Percentiles rank a stretch among this genome's conserved stretches.
Evolutionary conservation across 2,888 invertebrate species (phyloP).

Genomic region (Ctenicera cuprea): DNA sequence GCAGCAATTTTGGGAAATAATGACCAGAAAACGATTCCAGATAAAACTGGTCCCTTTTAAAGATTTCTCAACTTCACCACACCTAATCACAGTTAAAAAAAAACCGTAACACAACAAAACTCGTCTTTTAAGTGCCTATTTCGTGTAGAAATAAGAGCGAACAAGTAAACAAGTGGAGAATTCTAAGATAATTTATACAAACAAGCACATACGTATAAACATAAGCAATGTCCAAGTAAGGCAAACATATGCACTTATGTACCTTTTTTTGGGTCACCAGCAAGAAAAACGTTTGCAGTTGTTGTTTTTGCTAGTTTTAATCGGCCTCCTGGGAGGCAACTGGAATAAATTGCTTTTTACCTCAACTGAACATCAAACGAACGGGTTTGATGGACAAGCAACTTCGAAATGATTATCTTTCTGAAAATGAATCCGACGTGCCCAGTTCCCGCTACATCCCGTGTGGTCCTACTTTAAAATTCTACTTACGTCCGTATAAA

Average conservation of each 20-base stretch:
- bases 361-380: slow-evolving; percentile 23
- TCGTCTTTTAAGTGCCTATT: background rate
- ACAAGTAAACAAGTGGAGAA: background rate
- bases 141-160: slow-evolving; percentile 4
- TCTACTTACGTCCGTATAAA: slow-evolving; percentile 24
- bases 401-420: slow-evolving; percentile 44
- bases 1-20: background rate
- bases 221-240: slow-evolving; percentile 16
- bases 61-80: no score
- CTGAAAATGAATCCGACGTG: slow-evolving; percentile 44
- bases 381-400: slow-evolving; percentile 35
- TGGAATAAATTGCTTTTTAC: slow-evolving; percentile 40
- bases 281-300: slow-evolving; percentile 15
- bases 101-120: background rate
- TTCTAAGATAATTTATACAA: slow-evolving; percentile 16
- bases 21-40: background rate
- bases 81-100: background rate
- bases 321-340: slow-evolving; percentile 34
- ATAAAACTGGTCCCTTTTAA: slow-evolving; percentile 13
- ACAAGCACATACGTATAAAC: slow-evolving; percentile 3
- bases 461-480: slow-evolving; percentile 49
- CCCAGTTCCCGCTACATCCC: slow-evolving; percentile 31
- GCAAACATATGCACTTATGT: slow-evolving; percentile 7
- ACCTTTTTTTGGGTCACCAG: slow-evolving; percentile 6
- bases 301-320: background rate